phyloP scores from a whole-genome alignment of 2,888 invertebrate genomes.

The Ectemnius lituratus region DNA sequence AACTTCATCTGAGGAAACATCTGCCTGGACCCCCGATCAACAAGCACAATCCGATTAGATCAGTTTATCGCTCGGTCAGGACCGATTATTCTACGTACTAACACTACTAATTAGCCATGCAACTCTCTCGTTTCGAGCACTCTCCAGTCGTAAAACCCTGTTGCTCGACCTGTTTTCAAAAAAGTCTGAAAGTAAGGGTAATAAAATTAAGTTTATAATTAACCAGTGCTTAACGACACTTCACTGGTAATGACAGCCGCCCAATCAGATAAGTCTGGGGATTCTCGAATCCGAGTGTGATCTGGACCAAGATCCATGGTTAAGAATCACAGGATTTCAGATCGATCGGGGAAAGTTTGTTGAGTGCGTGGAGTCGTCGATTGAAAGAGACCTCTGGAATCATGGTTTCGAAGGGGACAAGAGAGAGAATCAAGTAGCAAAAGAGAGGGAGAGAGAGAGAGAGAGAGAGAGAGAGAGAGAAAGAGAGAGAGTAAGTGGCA shows the following conservation, averaged over 20 bases:
- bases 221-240: background rate
- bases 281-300: too few relatives aligned
- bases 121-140: background rate
- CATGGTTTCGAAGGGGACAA: too few relatives aligned
- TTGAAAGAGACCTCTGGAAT: too few relatives aligned
- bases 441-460: too few relatives aligned
- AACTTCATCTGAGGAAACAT: conserved; percentile 99
- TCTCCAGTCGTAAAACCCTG: background rate
- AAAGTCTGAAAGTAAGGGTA: background rate
- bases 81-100: conserved; percentile 8
- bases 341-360: too few relatives aligned
- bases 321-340: too few relatives aligned
- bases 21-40: conserved; percentile 87
- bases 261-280: too few relatives aligned
- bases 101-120: conserved; percentile 16
- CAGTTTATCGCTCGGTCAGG: conserved; percentile 5
- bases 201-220: conserved; percentile 1
- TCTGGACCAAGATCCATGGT: too few relatives aligned
- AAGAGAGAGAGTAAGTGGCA: background rate
- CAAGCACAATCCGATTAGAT: conserved; percentile 65
- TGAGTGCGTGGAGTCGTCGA: too few relatives aligned
- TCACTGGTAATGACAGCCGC: background rate
- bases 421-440: too few relatives aligned
- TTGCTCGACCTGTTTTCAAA: background rate
- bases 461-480: too few relatives aligned